Conservation (phyloP, 2,888 invertebrate genomes). For the Rotaria socialis region DNA sequence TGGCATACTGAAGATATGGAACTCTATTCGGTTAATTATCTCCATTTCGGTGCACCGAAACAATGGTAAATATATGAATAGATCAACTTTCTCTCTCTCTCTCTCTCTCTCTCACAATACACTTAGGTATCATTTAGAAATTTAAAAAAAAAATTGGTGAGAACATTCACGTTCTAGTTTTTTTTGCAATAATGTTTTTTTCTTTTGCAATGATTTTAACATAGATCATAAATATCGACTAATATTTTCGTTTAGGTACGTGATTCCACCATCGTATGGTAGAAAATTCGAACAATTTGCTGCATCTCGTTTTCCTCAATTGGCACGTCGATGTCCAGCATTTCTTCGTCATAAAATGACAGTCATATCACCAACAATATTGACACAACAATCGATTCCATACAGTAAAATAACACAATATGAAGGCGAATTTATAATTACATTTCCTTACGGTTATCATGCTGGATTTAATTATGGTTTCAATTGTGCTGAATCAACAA, state of each 20-base stretch:
- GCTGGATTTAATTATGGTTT: slow-evolving; percentile 97
- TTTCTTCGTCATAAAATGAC: slow-evolving; percentile 97
- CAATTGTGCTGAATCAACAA: slow-evolving; percentile 97
- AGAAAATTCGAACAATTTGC: slow-evolving; percentile 85
- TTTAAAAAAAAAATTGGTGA: background rate
- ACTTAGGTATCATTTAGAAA: background rate
- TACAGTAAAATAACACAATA: slow-evolving; percentile 65
- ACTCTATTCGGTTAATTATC: slow-evolving; percentile 65
- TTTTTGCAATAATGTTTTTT: background rate
- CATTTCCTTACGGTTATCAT: slow-evolving; percentile 97
- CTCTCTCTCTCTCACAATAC: background rate
- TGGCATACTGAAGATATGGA: slow-evolving; percentile 99
- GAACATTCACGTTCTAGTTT: background rate
- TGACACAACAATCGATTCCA: slow-evolving; percentile 84
- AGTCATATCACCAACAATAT: slow-evolving; percentile 86
- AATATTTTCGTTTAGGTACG: slow-evolving; percentile 68
- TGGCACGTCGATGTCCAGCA: slow-evolving; percentile 64
- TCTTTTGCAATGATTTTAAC: background rate
- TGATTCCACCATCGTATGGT: slow-evolving; percentile 90
- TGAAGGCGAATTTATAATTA: slow-evolving; percentile 94
- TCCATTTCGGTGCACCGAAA: slow-evolving; percentile 58
- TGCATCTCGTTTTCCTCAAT: slow-evolving; percentile 64
- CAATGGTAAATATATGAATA: slow-evolving; percentile 70
- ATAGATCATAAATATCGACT: background rate
- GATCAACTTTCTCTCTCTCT: background rate